Conservation (phyloP, 2,888 invertebrate species). For the Nemurella pictetii region DNA sequence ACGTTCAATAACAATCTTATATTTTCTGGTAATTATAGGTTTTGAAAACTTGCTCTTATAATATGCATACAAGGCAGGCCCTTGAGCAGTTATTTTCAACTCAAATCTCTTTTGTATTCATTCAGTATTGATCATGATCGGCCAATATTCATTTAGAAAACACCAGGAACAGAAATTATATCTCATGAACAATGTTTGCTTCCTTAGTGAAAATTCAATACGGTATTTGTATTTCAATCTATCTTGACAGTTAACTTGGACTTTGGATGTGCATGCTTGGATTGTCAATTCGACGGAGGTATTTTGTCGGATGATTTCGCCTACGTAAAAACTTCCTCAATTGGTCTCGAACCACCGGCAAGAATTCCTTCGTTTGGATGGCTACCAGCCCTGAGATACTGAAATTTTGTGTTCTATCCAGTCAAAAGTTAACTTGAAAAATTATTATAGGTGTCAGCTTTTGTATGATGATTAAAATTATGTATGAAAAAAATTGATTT, state of each 20-base stretch:
- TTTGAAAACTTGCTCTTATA: constrained; percentile 27
- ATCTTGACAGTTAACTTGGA: constrained; percentile 14
- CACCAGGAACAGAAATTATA: constrained; percentile 21
- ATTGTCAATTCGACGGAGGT: not conserved
- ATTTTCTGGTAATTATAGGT: constrained; percentile 29
- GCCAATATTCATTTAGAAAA: constrained; percentile 1
- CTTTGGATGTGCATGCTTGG: not conserved
- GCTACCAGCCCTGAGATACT: not conserved
- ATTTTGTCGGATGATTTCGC: not conserved
- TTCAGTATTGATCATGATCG: constrained; percentile 2
- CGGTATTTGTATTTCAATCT: constrained; percentile 24
- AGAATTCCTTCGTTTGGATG: not conserved
- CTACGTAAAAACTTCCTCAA: not conserved
- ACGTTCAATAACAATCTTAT: not conserved
- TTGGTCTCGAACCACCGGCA: not conserved
- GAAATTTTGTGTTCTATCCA: constrained; percentile 15
- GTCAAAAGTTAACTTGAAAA: constrained; percentile 18
- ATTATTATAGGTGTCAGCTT: constrained; percentile 29
- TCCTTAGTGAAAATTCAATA: constrained; percentile 31
- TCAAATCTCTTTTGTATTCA: constrained; percentile 31
- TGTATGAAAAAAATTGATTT: not conserved
- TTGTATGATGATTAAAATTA: constrained; percentile 32
- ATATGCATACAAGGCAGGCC: constrained; percentile 25
- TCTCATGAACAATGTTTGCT: constrained; percentile 35
- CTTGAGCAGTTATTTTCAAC: constrained; percentile 35